Conservation (phyloP, 2,113 vertebrate genomes). For the Callaeas wilsoni region DNA sequence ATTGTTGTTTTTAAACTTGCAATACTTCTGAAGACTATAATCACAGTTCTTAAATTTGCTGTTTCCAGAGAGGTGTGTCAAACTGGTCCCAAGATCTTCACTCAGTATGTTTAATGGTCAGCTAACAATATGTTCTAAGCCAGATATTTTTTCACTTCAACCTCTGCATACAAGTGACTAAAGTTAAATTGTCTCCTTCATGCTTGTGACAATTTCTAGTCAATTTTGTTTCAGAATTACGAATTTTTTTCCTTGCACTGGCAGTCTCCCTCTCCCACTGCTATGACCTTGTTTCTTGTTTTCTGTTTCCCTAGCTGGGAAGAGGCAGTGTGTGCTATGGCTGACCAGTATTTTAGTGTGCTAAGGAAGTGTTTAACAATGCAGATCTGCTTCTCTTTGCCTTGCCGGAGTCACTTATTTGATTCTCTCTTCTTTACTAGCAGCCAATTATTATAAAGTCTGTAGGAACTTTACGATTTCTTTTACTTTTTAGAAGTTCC, state of each 20-base stretch:
- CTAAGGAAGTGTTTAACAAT: background rate
- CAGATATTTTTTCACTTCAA: background rate
- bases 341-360: background rate
- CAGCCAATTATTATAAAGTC: background rate
- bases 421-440: background rate
- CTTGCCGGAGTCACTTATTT: background rate
- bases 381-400: background rate
- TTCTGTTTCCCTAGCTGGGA: background rate
- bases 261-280: background rate
- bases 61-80: background rate
- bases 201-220: background rate
- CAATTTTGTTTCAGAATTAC: background rate
- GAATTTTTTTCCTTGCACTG: background rate
- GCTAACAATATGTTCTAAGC: background rate
- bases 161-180: background rate
- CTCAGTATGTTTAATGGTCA: background rate
- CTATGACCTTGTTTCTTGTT: background rate
- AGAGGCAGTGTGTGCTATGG: background rate
- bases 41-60: background rate
- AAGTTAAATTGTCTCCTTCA: background rate
- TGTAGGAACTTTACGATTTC: background rate
- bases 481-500: background rate
- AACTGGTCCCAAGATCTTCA: background rate
- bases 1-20: background rate
- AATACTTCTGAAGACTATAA: background rate